These are phyloP conservation scores for Saccopteryx bilineata DNA, from an alignment of 2,113 vertebrate genomes.

Conservation along the genomic window DNA sequence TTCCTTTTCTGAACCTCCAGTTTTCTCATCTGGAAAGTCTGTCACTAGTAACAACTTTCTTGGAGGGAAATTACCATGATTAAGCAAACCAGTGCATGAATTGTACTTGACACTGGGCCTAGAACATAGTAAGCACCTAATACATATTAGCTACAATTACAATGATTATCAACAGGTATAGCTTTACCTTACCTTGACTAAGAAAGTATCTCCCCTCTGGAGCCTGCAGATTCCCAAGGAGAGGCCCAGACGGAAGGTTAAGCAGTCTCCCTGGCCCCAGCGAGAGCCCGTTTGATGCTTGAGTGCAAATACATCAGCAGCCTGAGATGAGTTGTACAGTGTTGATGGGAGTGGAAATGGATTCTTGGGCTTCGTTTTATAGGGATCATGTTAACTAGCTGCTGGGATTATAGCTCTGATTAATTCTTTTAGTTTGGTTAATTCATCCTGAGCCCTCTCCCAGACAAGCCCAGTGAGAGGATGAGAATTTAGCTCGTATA, in stretches of 20 bases:
- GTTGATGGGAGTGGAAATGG: background rate
- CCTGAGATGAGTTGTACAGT: background rate
- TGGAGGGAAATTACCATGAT: conserved; percentile 10
- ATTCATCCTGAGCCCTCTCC: conserved; percentile 77
- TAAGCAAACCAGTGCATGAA: conserved; percentile 30
- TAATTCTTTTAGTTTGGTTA: conserved; percentile 74
- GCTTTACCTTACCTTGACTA: background rate
- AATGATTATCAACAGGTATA: conserved; percentile 27
- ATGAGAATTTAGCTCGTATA: conserved; percentile 57
- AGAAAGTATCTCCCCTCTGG: background rate
- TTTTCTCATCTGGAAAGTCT: conserved; percentile 69
- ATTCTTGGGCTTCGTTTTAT: conserved; percentile 61
- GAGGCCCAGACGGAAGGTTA: background rate
- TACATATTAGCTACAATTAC: conserved; percentile 48
- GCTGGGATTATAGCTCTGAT: conserved; percentile 71
- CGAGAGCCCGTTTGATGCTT: background rate
- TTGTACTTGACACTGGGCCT: conserved; percentile 41
- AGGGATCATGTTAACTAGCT: conserved; percentile 71
- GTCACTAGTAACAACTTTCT: conserved; percentile 53
- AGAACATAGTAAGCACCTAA: conserved; percentile 53
- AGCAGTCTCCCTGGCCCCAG: background rate
- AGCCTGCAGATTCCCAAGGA: conserved; percentile 27
- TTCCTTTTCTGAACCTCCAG: background rate
- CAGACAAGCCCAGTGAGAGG: conserved; percentile 64
- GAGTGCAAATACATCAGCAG: conserved; percentile 37